Percentiles rank a stretch among this genome's conserved stretches.
These are phyloP conservation scores for Tyto alba DNA, from an alignment of 2,113 vertebrate species.

Conservation along the genomic window DNA sequence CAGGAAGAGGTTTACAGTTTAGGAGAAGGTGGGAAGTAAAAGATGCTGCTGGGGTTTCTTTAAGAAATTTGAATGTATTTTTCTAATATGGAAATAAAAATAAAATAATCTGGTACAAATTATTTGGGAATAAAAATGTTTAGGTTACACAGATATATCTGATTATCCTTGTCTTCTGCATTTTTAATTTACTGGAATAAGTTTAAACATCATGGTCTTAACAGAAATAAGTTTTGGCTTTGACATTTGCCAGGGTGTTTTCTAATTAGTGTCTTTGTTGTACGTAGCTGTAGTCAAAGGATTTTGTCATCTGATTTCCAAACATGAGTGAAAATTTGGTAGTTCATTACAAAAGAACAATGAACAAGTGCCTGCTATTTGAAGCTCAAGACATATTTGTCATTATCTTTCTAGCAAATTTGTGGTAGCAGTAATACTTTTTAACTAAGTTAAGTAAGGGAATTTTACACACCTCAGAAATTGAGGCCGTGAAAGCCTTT, in stretches of 20 bases:
- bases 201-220: background rate
- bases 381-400: background rate
- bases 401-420: background rate
- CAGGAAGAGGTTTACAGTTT: background rate
- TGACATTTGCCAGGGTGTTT: background rate
- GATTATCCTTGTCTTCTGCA: background rate
- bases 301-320: constrained; percentile 15
- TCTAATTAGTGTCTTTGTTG: background rate
- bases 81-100: background rate
- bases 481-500: background rate
- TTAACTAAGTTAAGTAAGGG: background rate
- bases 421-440: background rate
- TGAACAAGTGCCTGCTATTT: background rate
- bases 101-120: background rate
- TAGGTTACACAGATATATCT: background rate
- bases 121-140: background rate
- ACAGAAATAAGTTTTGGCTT: background rate
- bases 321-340: background rate
- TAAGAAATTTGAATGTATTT: background rate
- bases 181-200: background rate
- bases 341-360: background rate
- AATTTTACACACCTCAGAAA: background rate
- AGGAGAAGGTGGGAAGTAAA: background rate
- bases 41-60: background rate
- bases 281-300: background rate